A percentile compares a stretch with the other conserved stretches of the same genome.
Conservation (phyloP, 2,797 vertebrate genomes). For the Falco peregrinus region DNA sequence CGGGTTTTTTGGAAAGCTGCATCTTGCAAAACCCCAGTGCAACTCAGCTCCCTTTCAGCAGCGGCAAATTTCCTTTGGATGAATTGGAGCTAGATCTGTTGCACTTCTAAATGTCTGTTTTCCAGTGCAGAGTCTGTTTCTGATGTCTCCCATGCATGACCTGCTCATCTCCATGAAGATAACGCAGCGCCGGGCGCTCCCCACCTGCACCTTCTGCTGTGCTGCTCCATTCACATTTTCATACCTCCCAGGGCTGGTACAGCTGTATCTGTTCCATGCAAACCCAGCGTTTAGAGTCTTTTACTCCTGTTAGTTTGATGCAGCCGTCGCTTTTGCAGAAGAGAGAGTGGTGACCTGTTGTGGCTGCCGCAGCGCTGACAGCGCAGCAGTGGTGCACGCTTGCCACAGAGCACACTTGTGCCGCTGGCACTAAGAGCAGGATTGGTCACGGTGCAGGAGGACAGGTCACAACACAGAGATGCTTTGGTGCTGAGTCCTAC, state of each 20-base stretch:
- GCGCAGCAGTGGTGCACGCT: fast-evolving
- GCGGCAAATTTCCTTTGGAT: neutral
- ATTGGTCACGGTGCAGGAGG: neutral
- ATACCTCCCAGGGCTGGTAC: neutral
- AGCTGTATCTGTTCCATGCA: neutral
- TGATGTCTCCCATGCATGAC: fast-evolving
- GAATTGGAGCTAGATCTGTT: neutral
- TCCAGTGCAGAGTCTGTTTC: neutral
- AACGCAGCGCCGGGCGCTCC: fast-evolving
- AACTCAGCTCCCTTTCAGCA: neutral
- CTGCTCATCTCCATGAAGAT: fast-evolving
- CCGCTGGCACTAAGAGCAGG: neutral
- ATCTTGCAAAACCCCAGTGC: neutral
- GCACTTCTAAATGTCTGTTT: neutral
- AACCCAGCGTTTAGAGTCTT: neutral
- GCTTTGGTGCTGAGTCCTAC: neutral
- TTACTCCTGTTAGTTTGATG: neutral
- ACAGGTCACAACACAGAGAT: neutral
- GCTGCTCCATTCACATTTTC: neutral
- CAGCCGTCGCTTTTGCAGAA: neutral
- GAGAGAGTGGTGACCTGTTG: fast-evolving
- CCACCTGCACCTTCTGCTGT: neutral
- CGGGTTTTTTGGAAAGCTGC: neutral
- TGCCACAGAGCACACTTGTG: neutral
- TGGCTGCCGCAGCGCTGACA: fast-evolving